Base-by-base conservation (phyloP, 2,113 vertebrate genomes). In the Mesembrinibis cayennensis region DNA sequence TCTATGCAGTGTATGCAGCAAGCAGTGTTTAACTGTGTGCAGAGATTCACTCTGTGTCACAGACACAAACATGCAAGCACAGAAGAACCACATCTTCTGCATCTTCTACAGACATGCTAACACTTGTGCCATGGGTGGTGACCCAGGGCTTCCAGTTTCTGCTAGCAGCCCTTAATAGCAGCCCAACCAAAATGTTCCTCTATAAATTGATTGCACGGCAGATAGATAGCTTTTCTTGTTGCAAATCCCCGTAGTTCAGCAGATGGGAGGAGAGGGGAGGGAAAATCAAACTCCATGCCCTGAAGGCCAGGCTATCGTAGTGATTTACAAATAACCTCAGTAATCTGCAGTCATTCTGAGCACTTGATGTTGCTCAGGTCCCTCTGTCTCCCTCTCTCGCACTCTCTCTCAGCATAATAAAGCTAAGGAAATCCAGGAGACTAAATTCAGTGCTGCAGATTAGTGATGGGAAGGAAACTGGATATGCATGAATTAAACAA, bases 401-500 rank as follows among this genome's bases (percentile, higher is more conserved):
- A 55, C n/a, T 44, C 49, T 91, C 69, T 71, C 61, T 95, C 84
- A 80, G 50, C 47, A 71, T 74, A 86, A 55, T 90, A 87, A 95
- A 70, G 56, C 66, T 82, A 26, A 63, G 71, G 67, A 96, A 94
- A 77, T 82, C 58, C 56, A 92, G 87, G 74, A 93, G 61, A 89
- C 88, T 97, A 92, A 97, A 92, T 95, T 87, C 81, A 87, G 92
- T 90, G 23, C 53, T 74, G 66, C 65, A 93, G 76, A 95, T 97
- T 85, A 97, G 80, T 27, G 10, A 95, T 18, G 25, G 89, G 79
- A 96, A 97, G 94, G 93, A 97, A 97, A 92, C 38, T 66, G 62
- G 91, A 95, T 95, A 49, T 86, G 69, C 82, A 90, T 88, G 85
- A 97, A 97, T 97, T 91, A 96, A 98, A 96, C 66, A 96, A 81